A percentile compares a stretch with the other conserved stretches of the same genome.
Conservation (phyloP, 2,113 vertebrate species). For the Gymnogyps californianus region DNA sequence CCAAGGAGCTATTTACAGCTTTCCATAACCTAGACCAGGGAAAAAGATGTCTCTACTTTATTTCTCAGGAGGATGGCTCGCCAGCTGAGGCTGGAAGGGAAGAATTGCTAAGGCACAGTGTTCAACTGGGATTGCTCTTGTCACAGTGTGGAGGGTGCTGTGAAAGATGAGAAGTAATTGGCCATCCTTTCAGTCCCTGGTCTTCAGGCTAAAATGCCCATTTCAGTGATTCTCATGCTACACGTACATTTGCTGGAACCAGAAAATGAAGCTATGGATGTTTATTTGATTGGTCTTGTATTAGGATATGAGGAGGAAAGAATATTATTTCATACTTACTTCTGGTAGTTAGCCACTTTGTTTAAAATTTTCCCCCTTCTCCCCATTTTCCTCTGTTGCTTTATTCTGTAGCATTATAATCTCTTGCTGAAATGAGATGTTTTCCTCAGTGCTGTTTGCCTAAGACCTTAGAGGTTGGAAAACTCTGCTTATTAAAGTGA, state of each 20-base stretch:
- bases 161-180: not conserved
- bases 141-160: not conserved
- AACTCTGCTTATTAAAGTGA: not conserved
- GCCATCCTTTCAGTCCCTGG: not conserved
- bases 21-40: not conserved
- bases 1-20: not conserved
- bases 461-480: not conserved
- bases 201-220: not conserved
- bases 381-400: not conserved
- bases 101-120: not conserved
- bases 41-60: not conserved
- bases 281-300: not conserved
- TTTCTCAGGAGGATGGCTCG: not conserved
- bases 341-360: not conserved
- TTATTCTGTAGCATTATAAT: not conserved
- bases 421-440: not conserved
- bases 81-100: not conserved
- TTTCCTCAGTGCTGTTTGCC: not conserved
- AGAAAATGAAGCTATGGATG: not conserved
- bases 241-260: not conserved
- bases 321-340: not conserved
- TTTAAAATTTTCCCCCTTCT: not conserved
- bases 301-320: not conserved
- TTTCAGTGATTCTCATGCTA: not conserved
- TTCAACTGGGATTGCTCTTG: not conserved